Conservation (phyloP, 2,113 vertebrate species). For the Perca flavescens region DNA sequence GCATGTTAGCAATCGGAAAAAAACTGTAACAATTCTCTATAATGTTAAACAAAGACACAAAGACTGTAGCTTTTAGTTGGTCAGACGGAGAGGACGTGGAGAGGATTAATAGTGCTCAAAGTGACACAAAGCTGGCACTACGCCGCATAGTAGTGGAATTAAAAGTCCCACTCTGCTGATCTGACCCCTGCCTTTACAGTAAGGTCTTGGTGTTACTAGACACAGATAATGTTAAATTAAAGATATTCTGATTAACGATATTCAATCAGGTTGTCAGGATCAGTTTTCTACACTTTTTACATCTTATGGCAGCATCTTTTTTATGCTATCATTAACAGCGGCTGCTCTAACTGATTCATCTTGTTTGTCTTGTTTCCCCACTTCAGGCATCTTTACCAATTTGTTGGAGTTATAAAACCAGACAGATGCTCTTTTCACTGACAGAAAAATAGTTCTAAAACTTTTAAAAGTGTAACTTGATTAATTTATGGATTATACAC, state of each 20-base stretch:
- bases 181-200: neutral
- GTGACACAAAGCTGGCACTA: neutral
- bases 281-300: neutral
- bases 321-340: neutral
- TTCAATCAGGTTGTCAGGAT: neutral
- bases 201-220: neutral
- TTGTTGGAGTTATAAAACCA: neutral
- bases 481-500: constrained; percentile 1
- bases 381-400: neutral
- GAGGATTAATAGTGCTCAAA: neutral
- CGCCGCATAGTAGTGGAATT: neutral
- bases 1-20: no score
- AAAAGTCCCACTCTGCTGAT: neutral
- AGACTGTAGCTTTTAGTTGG: neutral
- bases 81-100: neutral
- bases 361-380: neutral
- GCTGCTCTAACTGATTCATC: neutral
- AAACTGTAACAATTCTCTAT: neutral
- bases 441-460: neutral
- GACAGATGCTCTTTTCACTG: neutral
- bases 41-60: neutral
- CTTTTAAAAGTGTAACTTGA: neutral
- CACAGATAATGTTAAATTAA: neutral
- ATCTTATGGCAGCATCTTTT: neutral
- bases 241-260: neutral